Evolutionary conservation across 2,888 invertebrate species (phyloP), one percentile per base, ranked within the genome.

Genomic region (Oligia latruncula): DNA sequence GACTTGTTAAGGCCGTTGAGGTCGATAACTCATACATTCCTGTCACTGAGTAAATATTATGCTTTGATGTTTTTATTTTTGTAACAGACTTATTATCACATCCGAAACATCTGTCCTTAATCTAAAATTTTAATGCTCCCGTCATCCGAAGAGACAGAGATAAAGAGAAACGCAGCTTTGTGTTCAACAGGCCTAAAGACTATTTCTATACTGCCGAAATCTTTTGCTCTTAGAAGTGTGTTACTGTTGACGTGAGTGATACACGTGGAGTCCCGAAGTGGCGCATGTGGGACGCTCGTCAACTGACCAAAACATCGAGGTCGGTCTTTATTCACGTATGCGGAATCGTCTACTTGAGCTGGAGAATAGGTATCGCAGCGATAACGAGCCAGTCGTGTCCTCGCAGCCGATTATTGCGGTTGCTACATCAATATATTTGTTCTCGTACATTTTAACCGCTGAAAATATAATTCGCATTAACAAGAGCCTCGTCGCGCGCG

Each of bases 391-490:
- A 96, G 96, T 96, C 95, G 95, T 93, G 94, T 95, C 94, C 95
- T 94, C 95, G 95, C 96, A 91, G 93, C 91, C 95, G 96, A 94
- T 96, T 95, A 96, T 96, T 95, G 94, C 96, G 96, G 96, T 96
- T 95, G 95, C 93, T 93, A 93, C 92, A 91, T 90, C 87, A 90
- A 91, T 92, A 89, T 92, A 91, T 92, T 92, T 92, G 92, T 92
- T 93, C 90, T 93, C 90, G 88, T 83, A 87, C 82, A 89, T 87
- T 88, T 90, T 88, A 89, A 88, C 87, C 86, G 85, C 86, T 90
- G 89, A 86, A 88, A 87, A 88, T 91, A 90, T 81, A 86, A 90
- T 89, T 90, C 86, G 88, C 88, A 88, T 88, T 90, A 90, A 88
- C 88, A 89, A 90, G 89, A 88, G 88, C 90, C 87, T 88, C 87